A percentile compares a stretch with the other conserved stretches of the same genome.
Evolutionary conservation across 2,797 vertebrate species (phyloP).

Genomic region (Zalophus californianus): DNA sequence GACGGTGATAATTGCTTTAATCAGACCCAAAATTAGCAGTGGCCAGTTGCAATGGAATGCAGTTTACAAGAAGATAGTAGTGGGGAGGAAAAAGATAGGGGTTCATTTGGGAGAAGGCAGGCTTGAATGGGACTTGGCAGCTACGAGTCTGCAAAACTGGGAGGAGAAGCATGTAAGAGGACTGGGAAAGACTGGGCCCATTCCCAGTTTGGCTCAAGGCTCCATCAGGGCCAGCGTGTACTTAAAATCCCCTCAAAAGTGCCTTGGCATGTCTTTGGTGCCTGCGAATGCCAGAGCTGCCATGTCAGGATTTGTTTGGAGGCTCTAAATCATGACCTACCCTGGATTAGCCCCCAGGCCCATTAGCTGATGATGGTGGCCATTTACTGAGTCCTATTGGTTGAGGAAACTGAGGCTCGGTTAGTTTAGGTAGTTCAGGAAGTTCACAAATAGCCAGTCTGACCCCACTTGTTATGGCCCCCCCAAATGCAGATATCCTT

Average conservation of each 20-base stretch:
- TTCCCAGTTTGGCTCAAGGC: background rate
- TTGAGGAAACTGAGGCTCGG: background rate
- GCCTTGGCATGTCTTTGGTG: background rate
- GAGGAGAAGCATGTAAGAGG: background rate
- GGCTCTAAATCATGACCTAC: background rate
- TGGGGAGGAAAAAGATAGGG: background rate
- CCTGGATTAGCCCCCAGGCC: background rate
- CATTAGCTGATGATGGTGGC: background rate
- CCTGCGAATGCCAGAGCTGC: background rate
- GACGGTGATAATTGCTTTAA: background rate
- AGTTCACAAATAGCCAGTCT: background rate
- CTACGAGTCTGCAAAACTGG: background rate
- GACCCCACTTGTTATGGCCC: background rate
- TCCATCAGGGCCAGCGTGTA: fast-evolving
- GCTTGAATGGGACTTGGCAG: background rate
- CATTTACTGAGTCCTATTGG: background rate
- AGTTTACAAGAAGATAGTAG: background rate
- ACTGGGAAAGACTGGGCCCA: background rate
- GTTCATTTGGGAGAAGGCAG: background rate
- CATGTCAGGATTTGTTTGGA: background rate
- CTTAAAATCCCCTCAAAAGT: background rate
- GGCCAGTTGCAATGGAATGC: conserved; percentile 6
- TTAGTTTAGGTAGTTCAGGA: background rate
- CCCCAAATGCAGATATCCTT: background rate
- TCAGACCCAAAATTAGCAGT: background rate